A percentile compares a stretch with the other conserved stretches of the same genome.
These are phyloP conservation scores for Formica aserva DNA, from an alignment of 2,888 invertebrate species.

Conservation along the genomic window DNA sequence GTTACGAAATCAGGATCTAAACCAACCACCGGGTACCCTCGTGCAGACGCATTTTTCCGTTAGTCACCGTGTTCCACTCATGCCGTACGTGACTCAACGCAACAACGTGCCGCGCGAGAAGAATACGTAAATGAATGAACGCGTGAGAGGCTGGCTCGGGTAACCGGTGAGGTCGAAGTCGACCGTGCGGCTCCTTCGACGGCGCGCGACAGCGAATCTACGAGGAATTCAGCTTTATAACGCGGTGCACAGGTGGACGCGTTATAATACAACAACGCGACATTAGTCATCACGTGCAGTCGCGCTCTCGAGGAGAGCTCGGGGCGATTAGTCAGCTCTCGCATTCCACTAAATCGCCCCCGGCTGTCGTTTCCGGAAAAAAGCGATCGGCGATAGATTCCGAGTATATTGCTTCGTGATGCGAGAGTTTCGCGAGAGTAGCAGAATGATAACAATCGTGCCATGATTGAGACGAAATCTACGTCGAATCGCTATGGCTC, in stretches of 20 bases:
- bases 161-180: conserved; percentile 60
- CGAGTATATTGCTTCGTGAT: conserved; percentile 5
- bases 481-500: conserved; percentile 67
- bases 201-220: conserved; percentile 71
- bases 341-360: conserved; percentile 9
- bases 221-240: conserved; percentile 69
- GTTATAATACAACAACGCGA: conserved; percentile 51
- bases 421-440: conserved; percentile 35
- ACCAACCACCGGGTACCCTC: not conserved
- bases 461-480: conserved; percentile 41
- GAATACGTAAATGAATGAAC: conserved; percentile 73
- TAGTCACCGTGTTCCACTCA: conserved; percentile 67
- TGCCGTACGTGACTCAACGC: conserved; percentile 78
- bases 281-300: conserved; percentile 77
- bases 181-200: conserved; percentile 48
- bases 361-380: conserved; percentile 24
- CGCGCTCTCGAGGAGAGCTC: conserved; percentile 53
- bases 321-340: conserved; percentile 77
- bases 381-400: not conserved
- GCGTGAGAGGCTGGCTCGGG: conserved; percentile 2
- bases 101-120: conserved; percentile 59
- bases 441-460: conserved; percentile 56
- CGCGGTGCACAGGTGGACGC: conserved; percentile 68
- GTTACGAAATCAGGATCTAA: not conserved
- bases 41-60: conserved; percentile 41